A percentile compares a stretch with the other conserved stretches of the same genome.
Evolutionary conservation across 2,113 vertebrate species (phyloP).

Genomic region (Pygoscelis adeliae): DNA sequence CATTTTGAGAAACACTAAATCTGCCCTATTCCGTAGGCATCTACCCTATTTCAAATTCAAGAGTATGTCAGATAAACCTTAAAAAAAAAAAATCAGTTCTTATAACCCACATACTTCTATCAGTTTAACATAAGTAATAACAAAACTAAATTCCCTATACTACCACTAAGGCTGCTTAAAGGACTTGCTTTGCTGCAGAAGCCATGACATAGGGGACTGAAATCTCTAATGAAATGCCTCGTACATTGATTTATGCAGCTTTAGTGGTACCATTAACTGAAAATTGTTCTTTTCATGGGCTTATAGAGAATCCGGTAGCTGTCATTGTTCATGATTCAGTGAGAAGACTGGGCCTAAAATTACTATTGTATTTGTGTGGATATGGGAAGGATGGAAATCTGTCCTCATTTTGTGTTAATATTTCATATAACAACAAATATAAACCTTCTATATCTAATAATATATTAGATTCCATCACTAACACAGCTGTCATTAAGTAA

Average conservation of each 20-base stretch:
- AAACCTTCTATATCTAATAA: background rate
- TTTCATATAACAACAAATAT: constrained; percentile 29
- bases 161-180: constrained; percentile 44
- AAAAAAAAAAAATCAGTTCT: background rate
- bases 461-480: constrained; percentile 12
- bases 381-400: background rate
- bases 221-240: constrained; percentile 45
- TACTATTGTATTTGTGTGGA: background rate
- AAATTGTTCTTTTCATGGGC: constrained; percentile 54
- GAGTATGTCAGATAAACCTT: background rate
- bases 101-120: background rate
- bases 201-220: background rate
- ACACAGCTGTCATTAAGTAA: background rate
- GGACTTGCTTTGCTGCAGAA: constrained; percentile 40
- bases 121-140: constrained; percentile 53
- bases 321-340: constrained; percentile 37
- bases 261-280: constrained; percentile 55
- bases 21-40: background rate
- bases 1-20: background rate
- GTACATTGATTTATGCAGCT: constrained; percentile 46
- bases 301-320: constrained; percentile 34
- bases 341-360: background rate
- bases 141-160: constrained; percentile 41
- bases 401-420: constrained; percentile 13
- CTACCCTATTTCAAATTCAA: background rate